phyloP scores from a whole-genome alignment of 2,797 vertebrate genomes.

The Eulemur rubriventer region DNA sequence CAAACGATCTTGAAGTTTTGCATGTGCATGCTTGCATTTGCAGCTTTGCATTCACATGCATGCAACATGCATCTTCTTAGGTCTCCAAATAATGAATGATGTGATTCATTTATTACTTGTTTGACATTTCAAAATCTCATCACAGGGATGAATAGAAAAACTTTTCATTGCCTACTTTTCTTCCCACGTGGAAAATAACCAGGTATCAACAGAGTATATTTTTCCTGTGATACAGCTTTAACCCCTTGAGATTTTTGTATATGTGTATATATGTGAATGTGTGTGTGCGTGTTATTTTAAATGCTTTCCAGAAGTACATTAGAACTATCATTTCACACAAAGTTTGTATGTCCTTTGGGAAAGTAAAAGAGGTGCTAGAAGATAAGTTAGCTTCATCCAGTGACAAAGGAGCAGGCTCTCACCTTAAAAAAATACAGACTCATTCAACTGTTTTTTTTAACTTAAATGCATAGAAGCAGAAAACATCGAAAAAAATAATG shows the following conservation, averaged over 20 bases:
- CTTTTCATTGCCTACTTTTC: neutral
- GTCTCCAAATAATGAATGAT: neutral
- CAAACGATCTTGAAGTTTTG: neutral
- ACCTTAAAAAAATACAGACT: slow-evolving; percentile 60
- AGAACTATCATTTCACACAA: neutral
- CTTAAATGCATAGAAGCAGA: neutral
- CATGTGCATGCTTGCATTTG: neutral
- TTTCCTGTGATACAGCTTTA: neutral
- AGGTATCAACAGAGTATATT: neutral
- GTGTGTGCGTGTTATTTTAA: neutral
- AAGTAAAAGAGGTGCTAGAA: neutral
- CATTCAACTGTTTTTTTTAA: neutral
- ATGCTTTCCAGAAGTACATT: neutral
- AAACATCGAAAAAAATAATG: neutral
- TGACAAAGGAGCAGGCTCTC: neutral
- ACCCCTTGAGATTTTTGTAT: neutral
- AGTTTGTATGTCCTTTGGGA: neutral
- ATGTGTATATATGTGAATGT: neutral
- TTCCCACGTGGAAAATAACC: neutral
- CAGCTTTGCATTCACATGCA: neutral
- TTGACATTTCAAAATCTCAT: slow-evolving; percentile 6
- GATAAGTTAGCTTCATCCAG: neutral
- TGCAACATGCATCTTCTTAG: neutral
- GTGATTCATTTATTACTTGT: neutral
- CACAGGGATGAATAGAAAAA: neutral